phyloP scores from a whole-genome alignment of 1,140 invertebrate genomes.

The Ridgeia piscesae region DNA sequence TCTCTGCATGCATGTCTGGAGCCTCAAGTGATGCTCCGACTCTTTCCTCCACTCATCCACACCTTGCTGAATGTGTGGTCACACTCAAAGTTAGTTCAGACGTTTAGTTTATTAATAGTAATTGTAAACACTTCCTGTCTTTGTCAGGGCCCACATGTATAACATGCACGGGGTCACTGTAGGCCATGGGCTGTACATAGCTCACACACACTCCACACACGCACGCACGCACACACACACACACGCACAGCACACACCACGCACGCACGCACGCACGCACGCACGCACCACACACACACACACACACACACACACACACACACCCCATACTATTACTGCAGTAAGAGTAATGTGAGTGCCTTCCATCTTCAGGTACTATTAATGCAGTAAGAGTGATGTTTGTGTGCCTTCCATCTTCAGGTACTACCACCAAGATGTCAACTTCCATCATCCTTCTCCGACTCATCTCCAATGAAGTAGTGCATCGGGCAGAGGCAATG shows the following conservation, averaged over 20 bases:
- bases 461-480: conserved; percentile 57
- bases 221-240: neutral
- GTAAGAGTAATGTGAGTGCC: neutral
- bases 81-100: conserved; percentile 46
- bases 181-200: no score
- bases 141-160: neutral
- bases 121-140: neutral
- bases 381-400: neutral
- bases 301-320: neutral
- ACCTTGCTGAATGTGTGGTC: conserved; percentile 54
- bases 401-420: conserved; percentile 30
- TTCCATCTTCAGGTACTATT: conserved; percentile 48
- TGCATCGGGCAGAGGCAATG: conserved; percentile 51
- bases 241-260: neutral
- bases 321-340: no score
- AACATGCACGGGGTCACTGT: no score
- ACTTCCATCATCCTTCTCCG: conserved; percentile 52
- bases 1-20: conserved; percentile 46
- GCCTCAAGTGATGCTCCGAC: conserved; percentile 42
- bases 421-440: conserved; percentile 56
- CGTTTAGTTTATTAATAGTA: no score
- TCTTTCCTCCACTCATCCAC: conserved; percentile 55
- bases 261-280: neutral
- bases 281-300: neutral
- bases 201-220: no score